Evolutionary conservation across 2,888 invertebrate species (phyloP).

Genomic region (Tiphia femorata): DNA sequence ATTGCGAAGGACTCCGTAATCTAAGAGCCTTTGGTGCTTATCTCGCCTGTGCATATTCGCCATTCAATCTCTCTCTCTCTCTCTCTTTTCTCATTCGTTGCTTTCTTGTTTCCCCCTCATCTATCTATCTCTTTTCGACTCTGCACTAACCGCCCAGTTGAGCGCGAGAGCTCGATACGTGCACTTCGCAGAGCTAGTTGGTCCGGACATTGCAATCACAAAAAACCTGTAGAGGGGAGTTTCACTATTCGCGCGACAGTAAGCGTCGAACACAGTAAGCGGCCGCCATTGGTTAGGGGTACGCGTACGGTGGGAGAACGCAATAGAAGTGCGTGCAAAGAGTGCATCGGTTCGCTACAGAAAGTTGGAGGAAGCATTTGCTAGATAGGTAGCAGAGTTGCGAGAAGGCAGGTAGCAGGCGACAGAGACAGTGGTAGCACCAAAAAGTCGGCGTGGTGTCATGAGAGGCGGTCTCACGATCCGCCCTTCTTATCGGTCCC

Average conservation of each 20-base stretch:
- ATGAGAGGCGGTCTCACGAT: conserved; percentile 69
- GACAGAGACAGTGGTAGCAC: conserved; percentile 53
- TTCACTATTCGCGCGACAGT: background rate
- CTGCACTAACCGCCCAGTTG: conserved; percentile 44
- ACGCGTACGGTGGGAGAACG: background rate
- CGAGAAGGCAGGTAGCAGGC: conserved; percentile 38
- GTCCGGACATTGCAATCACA: too few relatives aligned
- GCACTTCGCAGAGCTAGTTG: conserved; percentile 33
- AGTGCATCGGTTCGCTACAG: too few relatives aligned
- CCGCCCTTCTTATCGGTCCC: conserved; percentile 68
- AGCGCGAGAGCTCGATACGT: conserved; percentile 47
- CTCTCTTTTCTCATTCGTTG: background rate
- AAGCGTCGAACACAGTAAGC: background rate
- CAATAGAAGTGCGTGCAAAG: background rate
- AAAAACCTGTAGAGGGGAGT: too few relatives aligned
- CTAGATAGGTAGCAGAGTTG: conserved; percentile 18
- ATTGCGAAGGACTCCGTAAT: too few relatives aligned
- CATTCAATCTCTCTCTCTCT: background rate
- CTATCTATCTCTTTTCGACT: conserved; percentile 1
- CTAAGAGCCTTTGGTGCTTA: too few relatives aligned
- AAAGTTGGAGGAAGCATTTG: too few relatives aligned
- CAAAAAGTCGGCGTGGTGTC: conserved; percentile 66
- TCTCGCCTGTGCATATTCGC: too few relatives aligned
- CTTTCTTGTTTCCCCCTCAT: too few relatives aligned
- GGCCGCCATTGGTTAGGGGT: background rate